phyloP scores from a whole-genome alignment of 2,113 vertebrate species.

The Tinamus guttatus region DNA sequence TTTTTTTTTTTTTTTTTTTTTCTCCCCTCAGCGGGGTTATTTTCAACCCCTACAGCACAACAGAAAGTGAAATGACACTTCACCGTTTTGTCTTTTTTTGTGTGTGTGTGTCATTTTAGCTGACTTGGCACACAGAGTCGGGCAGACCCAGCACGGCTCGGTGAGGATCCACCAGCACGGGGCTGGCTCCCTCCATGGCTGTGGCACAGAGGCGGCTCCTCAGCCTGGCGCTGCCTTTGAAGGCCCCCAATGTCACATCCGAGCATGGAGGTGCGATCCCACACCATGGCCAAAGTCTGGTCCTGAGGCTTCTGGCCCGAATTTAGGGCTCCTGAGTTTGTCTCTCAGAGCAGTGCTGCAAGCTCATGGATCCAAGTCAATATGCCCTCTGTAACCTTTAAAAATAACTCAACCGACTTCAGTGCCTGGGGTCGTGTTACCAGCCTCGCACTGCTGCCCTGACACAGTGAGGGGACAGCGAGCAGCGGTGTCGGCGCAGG shows the following conservation, averaged over 20 bases:
- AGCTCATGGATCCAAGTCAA: not conserved
- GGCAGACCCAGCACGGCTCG: no score
- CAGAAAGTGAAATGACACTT: not conserved
- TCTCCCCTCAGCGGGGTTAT: not conserved
- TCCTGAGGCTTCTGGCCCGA: not conserved
- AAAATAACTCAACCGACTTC: not conserved
- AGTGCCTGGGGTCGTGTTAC: not conserved
- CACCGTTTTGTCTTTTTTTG: not conserved
- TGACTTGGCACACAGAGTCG: not conserved
- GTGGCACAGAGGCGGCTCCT: not conserved
- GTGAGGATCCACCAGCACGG: not conserved
- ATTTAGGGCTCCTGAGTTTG: not conserved
- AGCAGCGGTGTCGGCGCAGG: not conserved
- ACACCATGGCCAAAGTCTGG: not conserved
- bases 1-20: not conserved
- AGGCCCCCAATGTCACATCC: not conserved
- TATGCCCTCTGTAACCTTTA: not conserved
- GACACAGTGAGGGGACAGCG: rapidly evolving
- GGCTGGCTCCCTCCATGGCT: not conserved
- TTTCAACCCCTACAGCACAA: not conserved
- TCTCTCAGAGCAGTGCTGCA: no score
- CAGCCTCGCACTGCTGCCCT: not conserved
- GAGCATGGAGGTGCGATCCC: not conserved
- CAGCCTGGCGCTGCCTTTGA: not conserved
- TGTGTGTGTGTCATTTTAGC: not conserved